Base-by-base conservation (phyloP, 92 coral and sea anemone species). In the Parazoanthus darwini region DNA sequence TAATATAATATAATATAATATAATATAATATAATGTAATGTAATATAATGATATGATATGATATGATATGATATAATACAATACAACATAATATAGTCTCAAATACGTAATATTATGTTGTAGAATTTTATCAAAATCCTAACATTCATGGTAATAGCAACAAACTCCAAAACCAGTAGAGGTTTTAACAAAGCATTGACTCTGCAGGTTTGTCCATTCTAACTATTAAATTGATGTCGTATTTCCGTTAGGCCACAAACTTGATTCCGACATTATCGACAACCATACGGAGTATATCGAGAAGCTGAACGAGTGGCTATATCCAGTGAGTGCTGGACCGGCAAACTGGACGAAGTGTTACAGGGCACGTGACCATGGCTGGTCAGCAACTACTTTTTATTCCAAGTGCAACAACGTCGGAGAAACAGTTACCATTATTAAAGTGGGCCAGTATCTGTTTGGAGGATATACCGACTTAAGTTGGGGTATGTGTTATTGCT, bases 301-400 rank as follows among this genome's bases (percentile, higher is more conserved):
- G 78, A 82, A 88, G 25, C 86, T 94, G 15, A 91, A 89, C 36
- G 92, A 90, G 8, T 94, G 98, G 98, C 89, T 94, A 23, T 91
- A 54, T 25, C 96, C 96, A 0, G 96, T 90, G n/a, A 88, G 89
- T 8, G 63, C 77, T 25, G 74, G 33, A 5, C 86, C 86, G 8
- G 76, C 54, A 22, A 82, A 68, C 15, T 82, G 86, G 86, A 39
- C 15, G 2, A 20, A 26, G 18, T 82, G 86, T 29, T 82, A 65
- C 86, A 15, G 58, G 29, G 86, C 86, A 39, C 76, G 59, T 23
- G 77, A 82, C 22, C 46, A 82, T 29, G 86, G 77, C 0, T 82
- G 86, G 86, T 82, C 76, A 3, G 51, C 77, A 38, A 82, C 77
- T 20, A 66, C 86, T 4, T 82, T 82, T 15, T 77, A 82, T 56